Percentiles rank a stretch among this genome's conserved stretches.
Evolutionary conservation across 1,140 invertebrate species (phyloP).

Genomic region (Drosophila sproati): DNA sequence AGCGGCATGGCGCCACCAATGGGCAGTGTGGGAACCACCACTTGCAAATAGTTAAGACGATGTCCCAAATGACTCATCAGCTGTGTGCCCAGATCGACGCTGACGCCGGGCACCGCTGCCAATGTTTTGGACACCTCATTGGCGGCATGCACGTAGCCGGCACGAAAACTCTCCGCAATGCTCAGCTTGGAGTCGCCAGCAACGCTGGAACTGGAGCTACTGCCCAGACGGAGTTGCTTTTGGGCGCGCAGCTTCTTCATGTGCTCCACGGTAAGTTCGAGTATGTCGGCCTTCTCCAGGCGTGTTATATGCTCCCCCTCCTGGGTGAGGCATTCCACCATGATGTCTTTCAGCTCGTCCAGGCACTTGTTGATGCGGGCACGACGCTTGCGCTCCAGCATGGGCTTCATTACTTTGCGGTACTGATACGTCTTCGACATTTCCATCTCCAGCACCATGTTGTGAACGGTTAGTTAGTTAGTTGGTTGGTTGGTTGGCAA

Average conservation of each 20-base stretch:
- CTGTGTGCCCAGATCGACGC: slow-evolving; percentile 93
- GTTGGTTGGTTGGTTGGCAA: neutral
- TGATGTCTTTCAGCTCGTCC: slow-evolving; percentile 94
- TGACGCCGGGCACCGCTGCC: slow-evolving; percentile 93
- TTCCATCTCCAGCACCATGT: slow-evolving; percentile 83
- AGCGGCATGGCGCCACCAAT: slow-evolving; percentile 57
- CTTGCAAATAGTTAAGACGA: slow-evolving; percentile 88
- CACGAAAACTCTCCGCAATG: slow-evolving; percentile 89
- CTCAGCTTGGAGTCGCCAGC: slow-evolving; percentile 80
- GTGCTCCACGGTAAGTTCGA: slow-evolving; percentile 95
- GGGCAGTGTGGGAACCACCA: slow-evolving; percentile 76
- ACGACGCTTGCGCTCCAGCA: slow-evolving; percentile 94
- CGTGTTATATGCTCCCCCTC: slow-evolving; percentile 93
- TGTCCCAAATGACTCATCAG: slow-evolving; percentile 95
- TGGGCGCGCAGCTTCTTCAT: slow-evolving; percentile 90
- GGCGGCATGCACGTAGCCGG: slow-evolving; percentile 93
- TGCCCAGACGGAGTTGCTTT: slow-evolving; percentile 85
- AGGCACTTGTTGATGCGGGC: slow-evolving; percentile 95
- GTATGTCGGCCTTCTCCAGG: slow-evolving; percentile 95
- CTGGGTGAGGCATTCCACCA: slow-evolving; percentile 86
- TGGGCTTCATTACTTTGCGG: slow-evolving; percentile 90
- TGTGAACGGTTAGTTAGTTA: slow-evolving; percentile 4
- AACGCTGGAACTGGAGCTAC: slow-evolving; percentile 12
- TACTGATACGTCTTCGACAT: slow-evolving; percentile 87
- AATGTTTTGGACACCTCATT: slow-evolving; percentile 91